Base-by-base conservation (phyloP, 2,888 invertebrate species). In the Dicranocentrus wangi region DNA sequence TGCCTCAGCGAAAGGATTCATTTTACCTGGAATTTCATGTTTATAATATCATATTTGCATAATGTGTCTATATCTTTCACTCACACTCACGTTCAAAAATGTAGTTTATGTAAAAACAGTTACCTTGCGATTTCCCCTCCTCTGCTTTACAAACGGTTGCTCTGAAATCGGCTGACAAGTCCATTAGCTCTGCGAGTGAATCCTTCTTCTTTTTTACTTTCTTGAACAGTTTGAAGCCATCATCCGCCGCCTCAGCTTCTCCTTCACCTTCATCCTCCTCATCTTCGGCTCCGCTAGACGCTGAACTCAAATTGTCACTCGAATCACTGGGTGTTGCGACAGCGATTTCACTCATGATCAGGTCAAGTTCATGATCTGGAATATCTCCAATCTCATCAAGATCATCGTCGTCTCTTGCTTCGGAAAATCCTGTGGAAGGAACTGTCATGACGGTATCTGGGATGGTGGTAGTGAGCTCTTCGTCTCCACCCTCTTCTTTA, bases 171-270 rank as follows among this genome's bases (percentile, higher is more conserved):
- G 63, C 51, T 5, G 73, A 63, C 17, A 73, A 27, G 21, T 73
- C 73, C 73, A 73, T 73, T 32, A 73, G 53, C 51, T 73, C 73
- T 23, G 73, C 73, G 25, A 73, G 19, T 15, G 47, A 43, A 23
- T 73, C 73, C 25, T 73, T 73, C 25, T 73, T 73, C 65, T 32
- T 73, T 13, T 19, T 28, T 2, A 28, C 73, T n/a, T 51, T 73
- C 15, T 73, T 73, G 17, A 73, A 73, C 13, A 73, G 17, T 21
- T 73, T 63, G 1, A 65, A 8, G 1, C 42, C 73, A 25, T 73
- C 73, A 63, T 73, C 53, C 3, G 39, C 51, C 7, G 23, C 65
- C 7, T 65, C 73, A 53, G 27, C n/a, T 53, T 73, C 65, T 1
- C 63, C 73, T 61, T 71, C 71, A 2, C 71, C 71, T 17, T 73